Percentiles rank a stretch among this genome's conserved stretches.
Conservation (phyloP, 2,797 vertebrate genomes). For the Okamejei kenojei region DNA sequence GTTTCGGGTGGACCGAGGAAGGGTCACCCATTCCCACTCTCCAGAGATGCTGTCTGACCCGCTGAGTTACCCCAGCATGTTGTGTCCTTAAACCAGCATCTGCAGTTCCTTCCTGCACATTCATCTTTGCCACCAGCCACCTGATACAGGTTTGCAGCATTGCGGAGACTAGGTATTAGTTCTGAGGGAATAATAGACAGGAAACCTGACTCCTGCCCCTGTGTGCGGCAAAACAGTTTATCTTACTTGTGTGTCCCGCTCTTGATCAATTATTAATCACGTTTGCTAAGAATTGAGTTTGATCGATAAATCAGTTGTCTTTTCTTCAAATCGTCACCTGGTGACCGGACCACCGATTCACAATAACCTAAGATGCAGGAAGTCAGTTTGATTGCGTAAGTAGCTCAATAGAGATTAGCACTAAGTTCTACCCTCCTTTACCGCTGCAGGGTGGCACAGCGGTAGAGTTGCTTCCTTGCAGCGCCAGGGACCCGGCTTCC, state of each 20-base stretch:
- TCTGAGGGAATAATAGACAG: constrained; percentile 10
- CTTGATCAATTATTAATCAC: constrained; percentile 27
- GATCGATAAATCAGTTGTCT: constrained; percentile 17
- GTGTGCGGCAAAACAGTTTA: neutral
- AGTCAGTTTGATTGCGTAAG: no score
- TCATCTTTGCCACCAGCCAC: neutral
- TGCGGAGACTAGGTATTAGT: neutral
- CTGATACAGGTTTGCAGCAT: neutral
- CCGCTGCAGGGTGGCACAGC: no score
- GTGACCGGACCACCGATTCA: neutral
- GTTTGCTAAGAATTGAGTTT: neutral
- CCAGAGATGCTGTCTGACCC: no score
- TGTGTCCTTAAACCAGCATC: no score
- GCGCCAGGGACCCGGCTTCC: no score
- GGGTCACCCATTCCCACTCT: no score
- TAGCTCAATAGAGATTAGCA: no score
- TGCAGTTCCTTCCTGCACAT: neutral
- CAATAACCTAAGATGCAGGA: no score
- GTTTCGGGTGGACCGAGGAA: no score
- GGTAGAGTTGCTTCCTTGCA: no score
- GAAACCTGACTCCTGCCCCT: neutral
- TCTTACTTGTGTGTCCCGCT: neutral
- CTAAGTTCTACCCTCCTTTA: no score
- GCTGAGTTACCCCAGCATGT: no score
- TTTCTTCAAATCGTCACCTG: constrained; percentile 1